These are phyloP conservation scores for Hipposideros armiger DNA, from an alignment of 2,113 vertebrate genomes.

Conservation along the genomic window DNA sequence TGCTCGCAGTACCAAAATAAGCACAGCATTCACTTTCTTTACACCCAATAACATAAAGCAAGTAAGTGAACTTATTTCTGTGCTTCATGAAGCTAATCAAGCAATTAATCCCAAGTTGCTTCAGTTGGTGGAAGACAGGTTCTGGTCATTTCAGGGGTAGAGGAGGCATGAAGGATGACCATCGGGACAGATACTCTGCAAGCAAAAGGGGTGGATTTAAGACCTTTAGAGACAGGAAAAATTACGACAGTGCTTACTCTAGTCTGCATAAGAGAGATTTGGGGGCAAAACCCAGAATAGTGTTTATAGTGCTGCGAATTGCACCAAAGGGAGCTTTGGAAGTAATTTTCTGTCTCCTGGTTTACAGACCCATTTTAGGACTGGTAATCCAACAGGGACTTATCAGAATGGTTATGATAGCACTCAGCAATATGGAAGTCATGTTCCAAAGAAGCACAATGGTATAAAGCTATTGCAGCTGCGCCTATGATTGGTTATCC, in stretches of 20 bases:
- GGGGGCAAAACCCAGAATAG: conserved; percentile 94
- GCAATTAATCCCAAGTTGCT: conserved; percentile 99
- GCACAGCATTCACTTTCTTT: conserved; percentile 99
- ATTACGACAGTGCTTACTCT: conserved; percentile 93
- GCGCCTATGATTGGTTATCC: conserved; percentile 96
- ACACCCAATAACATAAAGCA: conserved; percentile 99
- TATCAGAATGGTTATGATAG: conserved; percentile 95
- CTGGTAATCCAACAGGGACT: conserved; percentile 90
- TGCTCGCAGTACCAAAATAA: conserved; percentile 99
- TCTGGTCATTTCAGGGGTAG: conserved; percentile 97
- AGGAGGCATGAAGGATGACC: conserved; percentile 94
- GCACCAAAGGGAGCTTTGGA: conserved; percentile 92
- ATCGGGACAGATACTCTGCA: conserved; percentile 97
- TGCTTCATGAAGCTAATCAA: conserved; percentile 99
- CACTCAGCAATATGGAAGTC: conserved; percentile 93
- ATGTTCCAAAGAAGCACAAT: conserved; percentile 93
- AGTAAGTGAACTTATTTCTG: conserved; percentile 98
- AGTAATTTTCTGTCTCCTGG: conserved; percentile 92
- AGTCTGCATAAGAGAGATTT: conserved; percentile 95
- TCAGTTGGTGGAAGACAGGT: conserved; percentile 97
- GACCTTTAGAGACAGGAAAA: conserved; percentile 96
- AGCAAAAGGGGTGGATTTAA: conserved; percentile 96
- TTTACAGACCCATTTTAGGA: conserved; percentile 93
- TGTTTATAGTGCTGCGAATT: conserved; percentile 92
- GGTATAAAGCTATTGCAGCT: conserved; percentile 94